phyloP scores from a whole-genome alignment of 23 tunicate genomes.

The Halocynthia roretzi region DNA sequence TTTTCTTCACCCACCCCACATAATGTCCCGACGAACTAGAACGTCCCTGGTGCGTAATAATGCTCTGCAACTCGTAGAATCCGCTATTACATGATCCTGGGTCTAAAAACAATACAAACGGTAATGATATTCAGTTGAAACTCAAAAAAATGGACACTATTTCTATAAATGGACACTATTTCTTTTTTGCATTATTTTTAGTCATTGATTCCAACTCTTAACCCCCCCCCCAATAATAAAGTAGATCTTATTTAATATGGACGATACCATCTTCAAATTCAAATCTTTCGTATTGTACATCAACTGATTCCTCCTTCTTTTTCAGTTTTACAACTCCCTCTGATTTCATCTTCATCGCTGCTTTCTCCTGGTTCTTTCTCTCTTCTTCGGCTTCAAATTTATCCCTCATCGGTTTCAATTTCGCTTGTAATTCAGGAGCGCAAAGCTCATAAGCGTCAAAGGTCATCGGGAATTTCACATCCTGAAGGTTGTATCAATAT shows the following conservation, averaged over 20 bases:
- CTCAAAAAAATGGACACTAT: no score
- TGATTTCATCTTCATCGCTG: slow-evolving; percentile 46
- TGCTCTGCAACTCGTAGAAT: slow-evolving; percentile 67
- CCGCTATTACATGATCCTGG: slow-evolving; percentile 92
- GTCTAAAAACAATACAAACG: slow-evolving; percentile 27
- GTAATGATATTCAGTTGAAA: no score
- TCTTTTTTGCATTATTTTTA: no score
- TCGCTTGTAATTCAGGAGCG: slow-evolving; percentile 66
- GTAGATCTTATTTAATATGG: neutral
- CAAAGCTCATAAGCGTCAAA: slow-evolving; percentile 89
- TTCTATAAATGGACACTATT: no score
- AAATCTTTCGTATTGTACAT: slow-evolving; percentile 53
- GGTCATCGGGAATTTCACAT: slow-evolving; percentile 81
- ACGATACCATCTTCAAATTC: slow-evolving; percentile 70
- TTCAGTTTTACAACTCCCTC: neutral
- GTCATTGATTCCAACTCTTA: no score
- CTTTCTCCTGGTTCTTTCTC: slow-evolving; percentile 48
- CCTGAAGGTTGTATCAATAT: slow-evolving; percentile 19
- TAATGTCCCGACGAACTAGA: slow-evolving; percentile 94
- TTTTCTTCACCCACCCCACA: slow-evolving; percentile 68
- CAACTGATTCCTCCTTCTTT: neutral
- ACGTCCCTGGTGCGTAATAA: slow-evolving; percentile 88
- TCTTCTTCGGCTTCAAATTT: slow-evolving; percentile 74
- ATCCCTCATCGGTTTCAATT: slow-evolving; percentile 67
- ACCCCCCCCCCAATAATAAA: neutral